Base-by-base conservation (phyloP, 2,888 invertebrate species). In the Caenorhabditis angaria region DNA sequence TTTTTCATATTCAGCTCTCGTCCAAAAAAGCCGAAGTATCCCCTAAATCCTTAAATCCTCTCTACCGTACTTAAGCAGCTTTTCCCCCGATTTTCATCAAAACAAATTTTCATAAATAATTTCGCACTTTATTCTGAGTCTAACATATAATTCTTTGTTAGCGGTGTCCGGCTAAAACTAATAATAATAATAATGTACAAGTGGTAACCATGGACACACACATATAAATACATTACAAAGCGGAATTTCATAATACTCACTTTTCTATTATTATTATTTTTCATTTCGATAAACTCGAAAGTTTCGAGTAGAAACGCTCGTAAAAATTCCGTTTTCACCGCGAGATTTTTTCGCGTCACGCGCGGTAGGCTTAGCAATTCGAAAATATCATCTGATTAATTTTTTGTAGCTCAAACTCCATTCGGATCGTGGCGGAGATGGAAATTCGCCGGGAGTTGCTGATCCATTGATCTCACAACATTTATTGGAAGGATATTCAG, bases 351-450 rank as follows among this genome's bases (percentile, higher is more conserved):
- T 51, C 51, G 51, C 51, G 12, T 51, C 51, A 8, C 4, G 24
- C 2, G n/a, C 22, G 51, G 51, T 51, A 51, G 6, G 35, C n/a
- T n/a, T n/a, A 35, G 14, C 14, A 51, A 24, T 51, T 51, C 22
- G n/a, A n/a, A 48, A 5, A 48, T 5, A 10, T 48, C 48, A 48
- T 48, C 20, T 12, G 5, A 48, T 10, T 20, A 4, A 48, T 48
- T 24, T 8, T 22, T 51, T 51, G n/a, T 22, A 82, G 82, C 74
- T 80, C 50, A 82, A 82, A 63, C 71, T 82, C 3, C 82, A 82
- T 62, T 82, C 82, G 56, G 82, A 82, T 62, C 78, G 82, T n/a
- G 78, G 76, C 4, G n/a, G n/a, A n/a, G 81, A 81, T 55, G 60
- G 59, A 22, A 62, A 68, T 35, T 65, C 65, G 20, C 68, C 70